A percentile compares a stretch with the other conserved stretches of the same genome.
Conservation (phyloP, 1,140 invertebrate species). For the Lepidurus arcticus region DNA sequence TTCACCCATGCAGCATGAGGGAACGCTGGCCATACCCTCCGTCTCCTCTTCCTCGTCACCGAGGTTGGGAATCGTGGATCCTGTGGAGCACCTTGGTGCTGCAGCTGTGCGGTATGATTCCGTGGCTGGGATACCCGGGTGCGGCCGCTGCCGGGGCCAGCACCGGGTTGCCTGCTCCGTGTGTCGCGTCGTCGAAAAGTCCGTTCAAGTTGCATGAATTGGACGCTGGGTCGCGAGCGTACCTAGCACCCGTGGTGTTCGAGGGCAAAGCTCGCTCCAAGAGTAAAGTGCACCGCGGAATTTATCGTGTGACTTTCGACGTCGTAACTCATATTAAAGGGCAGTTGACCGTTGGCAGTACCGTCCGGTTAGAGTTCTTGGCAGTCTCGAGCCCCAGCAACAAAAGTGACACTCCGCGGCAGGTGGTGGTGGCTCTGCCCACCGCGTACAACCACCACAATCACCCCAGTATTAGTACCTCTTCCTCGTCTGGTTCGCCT, state of each 20-base stretch:
- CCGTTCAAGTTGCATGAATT: slow-evolving; percentile 55
- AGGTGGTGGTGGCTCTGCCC: background rate
- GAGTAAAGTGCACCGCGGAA: slow-evolving; percentile 51
- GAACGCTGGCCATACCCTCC: background rate
- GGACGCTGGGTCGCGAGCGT: slow-evolving; percentile 51
- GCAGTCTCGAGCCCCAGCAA: slow-evolving; percentile 42
- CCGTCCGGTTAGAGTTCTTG: slow-evolving; percentile 50
- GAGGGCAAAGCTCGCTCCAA: slow-evolving; percentile 58
- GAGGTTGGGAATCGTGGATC: background rate
- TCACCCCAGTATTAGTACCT: background rate
- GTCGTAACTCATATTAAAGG: slow-evolving; percentile 58
- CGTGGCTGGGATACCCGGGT: background rate
- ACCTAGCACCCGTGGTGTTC: slow-evolving; percentile 56
- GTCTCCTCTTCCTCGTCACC: background rate
- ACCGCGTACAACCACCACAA: background rate
- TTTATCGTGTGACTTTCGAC: slow-evolving; percentile 60
- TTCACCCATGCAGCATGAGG: slow-evolving; percentile 18
- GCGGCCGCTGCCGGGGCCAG: slow-evolving; percentile 39
- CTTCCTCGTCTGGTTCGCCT: background rate
- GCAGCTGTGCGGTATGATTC: background rate
- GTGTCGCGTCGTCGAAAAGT: slow-evolving; percentile 43
- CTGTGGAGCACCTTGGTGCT: background rate
- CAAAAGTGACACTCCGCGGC: slow-evolving; percentile 10
- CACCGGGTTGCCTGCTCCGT: slow-evolving; percentile 43
- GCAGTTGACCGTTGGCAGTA: slow-evolving; percentile 48